Conservation (phyloP, 2,888 invertebrate genomes). For the Anagyrus pseudococci region DNA sequence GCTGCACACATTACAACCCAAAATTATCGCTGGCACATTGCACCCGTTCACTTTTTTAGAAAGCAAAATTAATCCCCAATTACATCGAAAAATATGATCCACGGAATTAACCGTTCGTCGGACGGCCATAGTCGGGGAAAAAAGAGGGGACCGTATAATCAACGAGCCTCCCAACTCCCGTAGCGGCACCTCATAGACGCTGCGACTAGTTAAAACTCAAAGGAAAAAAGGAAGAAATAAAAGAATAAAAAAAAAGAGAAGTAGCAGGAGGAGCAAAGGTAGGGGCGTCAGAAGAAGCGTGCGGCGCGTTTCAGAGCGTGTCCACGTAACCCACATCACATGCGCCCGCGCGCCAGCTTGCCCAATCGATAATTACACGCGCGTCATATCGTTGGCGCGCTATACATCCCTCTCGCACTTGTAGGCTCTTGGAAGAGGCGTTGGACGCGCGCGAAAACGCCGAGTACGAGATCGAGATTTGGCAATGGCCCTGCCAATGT, state of each 20-base stretch:
- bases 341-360: neutral
- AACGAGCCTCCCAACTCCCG: too few relatives aligned
- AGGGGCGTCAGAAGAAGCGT: too few relatives aligned
- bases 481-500: constrained; percentile 33
- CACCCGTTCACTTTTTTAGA: neutral
- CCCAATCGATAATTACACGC: constrained; percentile 12
- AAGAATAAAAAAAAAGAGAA: neutral
- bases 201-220: neutral
- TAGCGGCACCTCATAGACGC: neutral
- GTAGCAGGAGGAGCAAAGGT: too few relatives aligned
- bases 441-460: neutral
- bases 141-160: too few relatives aligned
- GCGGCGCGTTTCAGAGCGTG: neutral
- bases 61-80: neutral
- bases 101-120: too few relatives aligned
- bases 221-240: neutral
- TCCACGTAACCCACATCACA: neutral
- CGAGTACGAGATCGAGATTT: constrained; percentile 24
- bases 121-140: too few relatives aligned
- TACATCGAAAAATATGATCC: too few relatives aligned
- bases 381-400: constrained; percentile 9
- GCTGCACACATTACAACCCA: too few relatives aligned
- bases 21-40: too few relatives aligned
- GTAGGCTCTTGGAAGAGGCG: neutral
- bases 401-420: neutral